Base-by-base conservation (phyloP, 2,113 vertebrate species). In the Sterna hirundo region DNA sequence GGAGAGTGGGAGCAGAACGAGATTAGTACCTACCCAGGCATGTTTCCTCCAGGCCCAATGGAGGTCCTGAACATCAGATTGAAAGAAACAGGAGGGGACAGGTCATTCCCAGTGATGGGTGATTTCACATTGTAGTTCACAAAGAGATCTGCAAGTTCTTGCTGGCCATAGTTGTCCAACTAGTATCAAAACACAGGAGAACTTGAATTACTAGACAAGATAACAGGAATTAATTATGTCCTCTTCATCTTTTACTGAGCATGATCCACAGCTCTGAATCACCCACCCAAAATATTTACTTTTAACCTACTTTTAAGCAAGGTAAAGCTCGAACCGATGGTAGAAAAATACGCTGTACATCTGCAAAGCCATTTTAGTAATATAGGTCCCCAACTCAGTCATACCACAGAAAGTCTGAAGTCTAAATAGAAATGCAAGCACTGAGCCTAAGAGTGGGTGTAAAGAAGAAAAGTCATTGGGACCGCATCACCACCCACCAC, bases 1-100 rank as follows among this genome's bases (percentile, higher is more conserved):
- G 25, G 6, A 81, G 30, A 65, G 27, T 4, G 21, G 15, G n/a
- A 92, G 49, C 44, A 85, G 52, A 77, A 69, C 10, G 18, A 91
- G 65, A 83, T 29, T 8, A 87, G 75, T 54, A 97, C 98, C 51
- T 95, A 99, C 99, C 99, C 99, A 90, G 99, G 97, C 99, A 99
- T 99, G 96, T 99, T 99, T 64, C 99, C 99, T 86, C 99, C 99
- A 26, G 99, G 99, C 29, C 99, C 99, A 58, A 99, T 99, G 97
- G 99, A 99, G 38, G 99, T 99, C 98, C 99, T 98, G 97, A 99
- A 99, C 99, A 99, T 99, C 94, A 99, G 98, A 97, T 99, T 99
- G 98, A 99, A 99, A 88, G 99, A 98, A 83, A 99, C 98, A 11
- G 99, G 99, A 90, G 99, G 96, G 8, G 98, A 98, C 47, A 99